These are phyloP conservation scores for Pollimyrus isidori DNA, from an alignment of 2,113 vertebrate genomes.

Conservation along the genomic window DNA sequence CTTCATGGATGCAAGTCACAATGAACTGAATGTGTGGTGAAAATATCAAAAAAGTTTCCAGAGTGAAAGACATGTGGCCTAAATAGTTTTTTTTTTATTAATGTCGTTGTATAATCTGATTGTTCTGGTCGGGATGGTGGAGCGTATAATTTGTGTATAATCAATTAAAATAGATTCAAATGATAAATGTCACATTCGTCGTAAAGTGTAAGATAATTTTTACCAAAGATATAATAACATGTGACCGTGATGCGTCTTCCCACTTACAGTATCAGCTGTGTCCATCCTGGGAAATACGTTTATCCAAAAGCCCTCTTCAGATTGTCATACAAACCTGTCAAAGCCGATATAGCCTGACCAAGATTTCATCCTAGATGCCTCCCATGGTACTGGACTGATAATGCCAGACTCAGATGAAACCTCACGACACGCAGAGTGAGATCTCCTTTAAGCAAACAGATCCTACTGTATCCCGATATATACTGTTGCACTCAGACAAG, in stretches of 20 bases:
- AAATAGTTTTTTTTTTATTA: background rate
- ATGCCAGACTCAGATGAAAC: background rate
- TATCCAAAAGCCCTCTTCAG: slow-evolving; percentile 8
- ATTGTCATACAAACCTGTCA: slow-evolving; percentile 10
- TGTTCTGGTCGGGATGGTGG: background rate
- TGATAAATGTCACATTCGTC: background rate
- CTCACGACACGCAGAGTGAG: background rate
- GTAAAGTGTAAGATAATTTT: background rate
- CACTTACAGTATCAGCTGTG: background rate
- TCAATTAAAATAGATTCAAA: background rate
- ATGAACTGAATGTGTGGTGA: background rate
- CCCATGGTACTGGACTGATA: background rate
- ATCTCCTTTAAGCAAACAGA: slow-evolving; percentile 4
- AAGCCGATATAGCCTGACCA: background rate
- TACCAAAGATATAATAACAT: background rate
- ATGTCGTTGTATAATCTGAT: background rate
- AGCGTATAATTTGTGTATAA: background rate
- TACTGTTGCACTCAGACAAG: background rate
- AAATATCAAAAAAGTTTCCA: background rate
- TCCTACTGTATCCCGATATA: background rate
- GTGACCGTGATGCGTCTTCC: background rate
- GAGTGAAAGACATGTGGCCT: background rate
- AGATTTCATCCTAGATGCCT: background rate
- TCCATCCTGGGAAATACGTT: slow-evolving; percentile 12
- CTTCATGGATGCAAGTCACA: background rate